These are phyloP conservation scores for Passerculus sandwichensis DNA, from an alignment of 2,797 vertebrate species.

Conservation along the genomic window DNA sequence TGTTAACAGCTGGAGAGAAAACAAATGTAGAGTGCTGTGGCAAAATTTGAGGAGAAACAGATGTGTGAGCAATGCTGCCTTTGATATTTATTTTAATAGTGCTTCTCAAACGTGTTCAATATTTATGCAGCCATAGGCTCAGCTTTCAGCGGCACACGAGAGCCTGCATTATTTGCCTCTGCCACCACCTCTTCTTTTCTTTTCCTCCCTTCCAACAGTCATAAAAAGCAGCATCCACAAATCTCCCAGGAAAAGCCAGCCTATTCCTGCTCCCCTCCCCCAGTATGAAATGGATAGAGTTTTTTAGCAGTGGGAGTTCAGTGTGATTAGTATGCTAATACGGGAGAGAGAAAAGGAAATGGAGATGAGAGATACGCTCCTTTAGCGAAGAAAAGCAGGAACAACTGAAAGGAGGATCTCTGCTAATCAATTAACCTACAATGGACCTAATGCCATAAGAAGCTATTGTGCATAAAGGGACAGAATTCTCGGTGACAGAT, in stretches of 20 bases:
- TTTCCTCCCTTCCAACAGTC: background rate
- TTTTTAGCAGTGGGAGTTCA: conserved; percentile 63
- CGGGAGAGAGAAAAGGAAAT: conserved; percentile 52
- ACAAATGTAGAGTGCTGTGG: conserved; percentile 42
- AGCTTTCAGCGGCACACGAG: conserved; percentile 39
- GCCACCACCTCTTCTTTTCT: conserved; percentile 27
- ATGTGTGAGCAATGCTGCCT: conserved; percentile 49
- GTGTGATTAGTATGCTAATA: conserved; percentile 65
- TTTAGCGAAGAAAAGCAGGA: conserved; percentile 43
- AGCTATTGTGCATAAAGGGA: conserved; percentile 64
- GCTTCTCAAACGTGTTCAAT: conserved; percentile 64
- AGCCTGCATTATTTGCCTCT: conserved; percentile 38
- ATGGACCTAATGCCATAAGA: conserved; percentile 52
- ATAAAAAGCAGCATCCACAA: conserved; percentile 50
- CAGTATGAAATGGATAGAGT: conserved; percentile 18
- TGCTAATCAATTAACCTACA: conserved; percentile 69
- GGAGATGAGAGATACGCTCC: conserved; percentile 60
- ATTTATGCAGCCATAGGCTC: conserved; percentile 48
- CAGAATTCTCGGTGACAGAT: conserved; percentile 74
- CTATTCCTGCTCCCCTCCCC: conserved; percentile 19
- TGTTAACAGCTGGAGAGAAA: conserved; percentile 73
- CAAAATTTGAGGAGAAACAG: conserved; percentile 68
- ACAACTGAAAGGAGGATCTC: conserved; percentile 60
- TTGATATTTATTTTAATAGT: conserved; percentile 73
- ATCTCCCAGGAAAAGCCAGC: conserved; percentile 45